Base-by-base conservation (phyloP, 2,888 invertebrate genomes). In the Hedya salicella region DNA sequence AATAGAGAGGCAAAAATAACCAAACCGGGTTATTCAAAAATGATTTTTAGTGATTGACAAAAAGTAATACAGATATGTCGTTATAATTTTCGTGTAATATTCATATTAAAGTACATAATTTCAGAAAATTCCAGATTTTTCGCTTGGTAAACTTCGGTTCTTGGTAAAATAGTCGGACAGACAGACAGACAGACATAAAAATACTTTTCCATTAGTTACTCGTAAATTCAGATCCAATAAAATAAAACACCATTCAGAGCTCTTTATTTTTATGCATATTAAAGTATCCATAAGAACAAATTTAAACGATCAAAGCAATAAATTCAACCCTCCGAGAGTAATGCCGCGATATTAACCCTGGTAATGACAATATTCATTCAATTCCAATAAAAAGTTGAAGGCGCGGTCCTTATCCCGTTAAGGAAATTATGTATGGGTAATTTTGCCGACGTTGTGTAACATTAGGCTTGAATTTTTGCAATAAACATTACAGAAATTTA, bases 301-400 rank as follows among this genome's bases (percentile, higher is more conserved):
- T 13, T 46, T 17, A 57, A 36, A 3, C 44, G 17, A 1, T 25
- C 16, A 3, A 17, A 32, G 44, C 21, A 64, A 64, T 64, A 57
- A 44, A 57, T 5, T 19, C 40, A 57, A 50, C 64, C 50, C 50
- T 57, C 21, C 16, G 21, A 25, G 19, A 3, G 30, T 36, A 16
- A 65, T 39, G 19, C 40, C 21, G 36, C 50, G n/a, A 57, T 52
- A 52, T 50, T 42, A 59, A 65, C 65, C 65, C 65, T 60, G 59
- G 19, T 60, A 65, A 65, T 53, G 65, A 65, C 65, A 60, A 65
- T 48, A 60, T 53, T 65, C 65, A 65, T 65, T 65, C 46, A 39
- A 60, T 39, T 46, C 59, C 46, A 65, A 65, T 65, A 60, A 52
- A 59, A 50, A 44, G 36, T 57, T 21, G 50, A 59, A 59, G 57